Base-by-base conservation (phyloP, 1,140 invertebrate species). In the Philotrypesis tridentata region DNA sequence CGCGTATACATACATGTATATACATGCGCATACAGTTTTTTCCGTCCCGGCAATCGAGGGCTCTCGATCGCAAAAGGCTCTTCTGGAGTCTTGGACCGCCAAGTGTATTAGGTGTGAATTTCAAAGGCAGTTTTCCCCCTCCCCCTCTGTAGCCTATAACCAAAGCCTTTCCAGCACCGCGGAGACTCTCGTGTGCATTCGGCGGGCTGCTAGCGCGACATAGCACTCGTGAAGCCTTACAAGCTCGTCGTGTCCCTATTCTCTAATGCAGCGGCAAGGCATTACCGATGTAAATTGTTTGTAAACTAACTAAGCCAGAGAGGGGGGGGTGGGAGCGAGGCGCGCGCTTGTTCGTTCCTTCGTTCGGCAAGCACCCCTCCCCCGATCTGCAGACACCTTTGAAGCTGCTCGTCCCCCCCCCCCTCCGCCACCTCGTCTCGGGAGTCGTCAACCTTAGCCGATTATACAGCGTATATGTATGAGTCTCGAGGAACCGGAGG, bases 261-360 rank as follows among this genome's bases (percentile, higher is more conserved):
- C 63, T n/a, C 40, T 48, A 55, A 70, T 55, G 74, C 55, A 23
- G 12, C 71, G 43, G 37, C 37, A 21, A 8, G 63, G 80, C 72
- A 82, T 82, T 82, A 82, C 74, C 74, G 74, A 82, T 82, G 80
- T 78, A 82, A 82, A 77, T 78, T 77, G 80, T 78, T 82, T 63
- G 74, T 55, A 71, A 82, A 82, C 80, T 77, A 77, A 78, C 29
- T 80, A 67, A 80, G 61, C 23, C n/a, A n/a, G n/a, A n/a, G n/a
- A n/a, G n/a, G n/a, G n/a, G n/a, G n/a, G n/a, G n/a, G n/a, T n/a
- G n/a, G n/a, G n/a, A n/a, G n/a, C n/a, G n/a, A n/a, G n/a, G n/a
- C 55, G 33, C 61, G 29, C 40, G 33, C 9, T 7, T 60, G 68
- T 37, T 55, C 77, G 40, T 55, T 72, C 21, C 17, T 9, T 70